Conservation (phyloP, 1,140 invertebrate genomes). For the Fopius arisanus region DNA sequence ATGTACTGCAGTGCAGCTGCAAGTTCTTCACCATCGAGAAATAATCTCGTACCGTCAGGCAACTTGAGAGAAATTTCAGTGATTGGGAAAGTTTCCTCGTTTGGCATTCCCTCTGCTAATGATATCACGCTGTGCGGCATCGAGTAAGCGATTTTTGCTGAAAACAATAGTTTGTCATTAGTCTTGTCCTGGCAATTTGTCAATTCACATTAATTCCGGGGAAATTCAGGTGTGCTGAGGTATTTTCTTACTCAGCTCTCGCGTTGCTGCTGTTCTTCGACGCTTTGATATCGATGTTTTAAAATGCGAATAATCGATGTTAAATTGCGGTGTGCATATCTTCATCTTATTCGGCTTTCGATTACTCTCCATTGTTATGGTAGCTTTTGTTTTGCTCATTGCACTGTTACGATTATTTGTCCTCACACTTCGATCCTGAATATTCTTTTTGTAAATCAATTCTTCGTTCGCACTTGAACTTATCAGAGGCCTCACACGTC, state of each 20-base stretch:
- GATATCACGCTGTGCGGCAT: conserved; percentile 74
- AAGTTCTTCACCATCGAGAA: conserved; percentile 69
- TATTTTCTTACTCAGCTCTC: conserved; percentile 57
- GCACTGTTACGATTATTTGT: not conserved
- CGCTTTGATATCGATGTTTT: conserved; percentile 53
- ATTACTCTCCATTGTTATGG: not conserved
- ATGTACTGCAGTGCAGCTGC: conserved; percentile 76
- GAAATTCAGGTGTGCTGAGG: not conserved
- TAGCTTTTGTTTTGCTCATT: not conserved
- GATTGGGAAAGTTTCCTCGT: conserved; percentile 79
- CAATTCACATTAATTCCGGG: no score
- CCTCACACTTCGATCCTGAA: not conserved
- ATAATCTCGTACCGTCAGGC: conserved; percentile 68
- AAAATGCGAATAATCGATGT: conserved; percentile 56
- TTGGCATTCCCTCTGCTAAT: conserved; percentile 81
- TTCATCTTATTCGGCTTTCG: conserved; percentile 3
- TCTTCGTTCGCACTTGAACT: not conserved
- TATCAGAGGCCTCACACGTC: not conserved
- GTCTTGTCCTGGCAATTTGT: not conserved
- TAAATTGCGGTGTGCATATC: conserved; percentile 36
- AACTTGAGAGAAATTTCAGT: conserved; percentile 71
- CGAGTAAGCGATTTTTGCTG: conserved; percentile 73
- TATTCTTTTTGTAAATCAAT: conserved; percentile 18
- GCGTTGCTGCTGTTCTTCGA: conserved; percentile 51
- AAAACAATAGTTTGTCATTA: conserved; percentile 35